phyloP scores from a whole-genome alignment of 2,888 invertebrate species.

The Leptinotarsa rubiginosa region DNA sequence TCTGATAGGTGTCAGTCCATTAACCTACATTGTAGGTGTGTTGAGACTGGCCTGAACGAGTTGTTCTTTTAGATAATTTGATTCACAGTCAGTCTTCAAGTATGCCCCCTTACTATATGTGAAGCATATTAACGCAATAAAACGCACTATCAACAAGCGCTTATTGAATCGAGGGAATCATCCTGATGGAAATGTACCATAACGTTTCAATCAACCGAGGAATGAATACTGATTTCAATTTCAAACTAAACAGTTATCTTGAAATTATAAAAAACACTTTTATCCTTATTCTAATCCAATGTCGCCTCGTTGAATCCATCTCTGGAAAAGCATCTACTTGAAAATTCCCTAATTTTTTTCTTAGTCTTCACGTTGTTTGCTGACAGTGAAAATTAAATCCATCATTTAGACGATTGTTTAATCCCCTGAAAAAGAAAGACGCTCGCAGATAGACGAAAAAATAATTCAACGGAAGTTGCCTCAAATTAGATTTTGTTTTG shows the following conservation, averaged over 20 bases:
- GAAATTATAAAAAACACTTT: not conserved
- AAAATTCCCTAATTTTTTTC: slow-evolving; percentile 21
- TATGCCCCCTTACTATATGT: too few species aligned
- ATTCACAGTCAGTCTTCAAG: too few species aligned
- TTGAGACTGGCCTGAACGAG: too few species aligned
- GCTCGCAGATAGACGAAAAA: slow-evolving; percentile 28
- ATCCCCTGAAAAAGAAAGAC: slow-evolving; percentile 38
- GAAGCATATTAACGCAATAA: too few species aligned
- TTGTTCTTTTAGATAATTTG: too few species aligned
- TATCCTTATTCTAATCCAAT: not conserved
- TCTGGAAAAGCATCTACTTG: slow-evolving; percentile 27
- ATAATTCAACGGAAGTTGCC: slow-evolving; percentile 32
- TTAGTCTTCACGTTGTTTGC: slow-evolving; percentile 43
- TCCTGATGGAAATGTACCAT: too few species aligned
- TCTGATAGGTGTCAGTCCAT: too few species aligned
- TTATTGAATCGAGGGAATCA: too few species aligned
- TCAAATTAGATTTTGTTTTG: slow-evolving; percentile 40
- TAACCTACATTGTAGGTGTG: too few species aligned
- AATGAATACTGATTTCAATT: too few species aligned
- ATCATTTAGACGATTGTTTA: slow-evolving; percentile 51
- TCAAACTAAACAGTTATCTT: not conserved
- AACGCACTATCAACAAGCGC: too few species aligned
- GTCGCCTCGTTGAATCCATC: not conserved
- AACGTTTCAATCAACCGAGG: too few species aligned
- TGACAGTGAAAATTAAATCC: slow-evolving; percentile 50